phyloP scores from a whole-genome alignment of 2,888 invertebrate species.

The Athalia rosae region DNA sequence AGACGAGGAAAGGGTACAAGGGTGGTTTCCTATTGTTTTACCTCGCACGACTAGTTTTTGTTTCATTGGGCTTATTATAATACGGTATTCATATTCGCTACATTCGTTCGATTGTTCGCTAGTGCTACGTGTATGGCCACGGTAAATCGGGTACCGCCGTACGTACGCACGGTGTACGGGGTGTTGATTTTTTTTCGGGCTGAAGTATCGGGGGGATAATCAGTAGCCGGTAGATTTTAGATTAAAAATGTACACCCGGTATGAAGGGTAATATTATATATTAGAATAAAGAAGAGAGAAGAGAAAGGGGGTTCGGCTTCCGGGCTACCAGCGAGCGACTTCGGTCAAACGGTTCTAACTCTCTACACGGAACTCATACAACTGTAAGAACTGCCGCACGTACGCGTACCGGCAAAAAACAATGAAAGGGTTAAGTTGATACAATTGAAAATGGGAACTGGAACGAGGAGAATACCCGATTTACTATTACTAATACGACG shows the following conservation, averaged over 20 bases:
- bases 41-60: conserved; percentile 71
- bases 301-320: conserved; percentile 43
- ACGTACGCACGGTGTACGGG: not conserved
- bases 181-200: not conserved
- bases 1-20: not conserved
- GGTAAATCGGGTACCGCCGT: not conserved
- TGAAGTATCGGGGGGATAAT: not conserved
- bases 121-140: not conserved
- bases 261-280: not conserved
- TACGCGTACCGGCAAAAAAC: conserved; percentile 58
- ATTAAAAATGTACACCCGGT: conserved; percentile 23
- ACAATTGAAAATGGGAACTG: conserved; percentile 66
- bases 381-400: conserved; percentile 49
- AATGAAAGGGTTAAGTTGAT: conserved; percentile 68
- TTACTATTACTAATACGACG: conserved; percentile 59
- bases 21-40: conserved; percentile 66
- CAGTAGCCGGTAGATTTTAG: not conserved
- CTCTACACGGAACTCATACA: too few relatives aligned
- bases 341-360: conserved; percentile 67
- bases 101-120: conserved; percentile 33
- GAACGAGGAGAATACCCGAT: conserved; percentile 59
- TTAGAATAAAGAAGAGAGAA: conserved; percentile 7
- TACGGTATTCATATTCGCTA: conserved; percentile 56
- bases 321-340: conserved; percentile 61
- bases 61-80: conserved; percentile 69